Base-by-base conservation (phyloP, 2,888 invertebrate species). In the Pseudeuparius sepicola region DNA sequence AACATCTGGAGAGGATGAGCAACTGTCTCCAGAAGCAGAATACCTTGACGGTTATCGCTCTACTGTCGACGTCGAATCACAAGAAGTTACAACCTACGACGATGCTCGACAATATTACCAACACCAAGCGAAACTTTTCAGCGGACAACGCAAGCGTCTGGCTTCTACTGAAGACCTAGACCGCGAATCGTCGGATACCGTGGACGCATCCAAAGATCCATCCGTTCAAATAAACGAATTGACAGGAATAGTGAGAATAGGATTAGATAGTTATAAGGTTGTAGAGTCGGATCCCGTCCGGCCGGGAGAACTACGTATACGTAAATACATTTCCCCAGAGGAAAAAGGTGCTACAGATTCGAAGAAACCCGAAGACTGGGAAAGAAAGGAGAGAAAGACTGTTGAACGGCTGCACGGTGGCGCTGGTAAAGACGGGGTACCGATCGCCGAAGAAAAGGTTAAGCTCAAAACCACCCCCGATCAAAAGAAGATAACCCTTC, bases 101-200 rank as follows among this genome's bases (percentile, higher is more conserved):
- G 57, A 63, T 40, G 54, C 58, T 25, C 49, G 50, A 36, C 53
- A 59, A 40, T 61, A 60, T 46, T 61, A 57, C 40, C 52, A 55
- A 32, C 56, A 60, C 38, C 61, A 61, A 47, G 53, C 54, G 3
- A 51, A 53, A 45, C 43, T 57, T 13, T 56, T 61, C 39, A 41
- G 51, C 9, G 58, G 56, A 14, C 52, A 59, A 43, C 54, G 60
- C 2, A 62, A 60, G 45, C 56, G 60, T 29, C 49, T 64, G 30
- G 64, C 64, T 17, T 64, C 64, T n/a, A 59, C 56, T 3, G 64
- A 64, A 52, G 64, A 64, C 43, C 46, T 64, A 44, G 63, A 64
- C 24, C 29, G 44, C 13, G 63, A 64, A 24, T 29, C 44, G 12
- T 52, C 51, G 9, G 49, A 48, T 48, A 47, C 47, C 37, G 44